Conservation (phyloP, 2,797 vertebrate species). For the Acipenser transmontanus region DNA sequence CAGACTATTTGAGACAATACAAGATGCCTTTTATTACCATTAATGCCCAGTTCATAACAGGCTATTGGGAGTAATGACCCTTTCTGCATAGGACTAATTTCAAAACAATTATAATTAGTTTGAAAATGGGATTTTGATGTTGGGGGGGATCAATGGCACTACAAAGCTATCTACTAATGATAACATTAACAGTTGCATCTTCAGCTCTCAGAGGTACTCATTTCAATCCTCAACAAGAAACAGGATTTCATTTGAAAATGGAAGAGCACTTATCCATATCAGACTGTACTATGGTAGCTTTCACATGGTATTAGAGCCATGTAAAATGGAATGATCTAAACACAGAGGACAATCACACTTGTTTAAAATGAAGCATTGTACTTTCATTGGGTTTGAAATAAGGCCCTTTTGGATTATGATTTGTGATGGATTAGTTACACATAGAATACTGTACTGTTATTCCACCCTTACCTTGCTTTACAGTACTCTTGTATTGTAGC, state of each 20-base stretch:
- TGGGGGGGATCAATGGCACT: neutral
- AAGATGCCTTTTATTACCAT: neutral
- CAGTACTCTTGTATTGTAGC: neutral
- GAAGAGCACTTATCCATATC: no score
- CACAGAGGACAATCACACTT: neutral
- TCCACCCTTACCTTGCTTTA: conserved; percentile 1
- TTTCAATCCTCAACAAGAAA: no score
- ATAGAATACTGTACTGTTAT: neutral
- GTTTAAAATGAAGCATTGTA: conserved; percentile 8
- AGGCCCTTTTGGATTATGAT: neutral
- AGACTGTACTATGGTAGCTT: no score
- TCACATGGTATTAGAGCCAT: no score
- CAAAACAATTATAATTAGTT: neutral
- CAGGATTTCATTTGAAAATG: no score
- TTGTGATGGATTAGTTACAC: conserved; percentile 6
- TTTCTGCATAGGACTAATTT: conserved; percentile 1
- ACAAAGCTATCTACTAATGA: no score
- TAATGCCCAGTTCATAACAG: neutral
- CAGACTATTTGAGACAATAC: neutral
- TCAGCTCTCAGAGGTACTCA: no score
- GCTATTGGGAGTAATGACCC: neutral
- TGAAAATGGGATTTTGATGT: neutral
- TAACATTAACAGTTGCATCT: no score
- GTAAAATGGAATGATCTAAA: no score
- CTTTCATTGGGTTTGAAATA: neutral